Base-by-base conservation (phyloP, 2,113 vertebrate genomes). In the Melanerpes aurifrons region DNA sequence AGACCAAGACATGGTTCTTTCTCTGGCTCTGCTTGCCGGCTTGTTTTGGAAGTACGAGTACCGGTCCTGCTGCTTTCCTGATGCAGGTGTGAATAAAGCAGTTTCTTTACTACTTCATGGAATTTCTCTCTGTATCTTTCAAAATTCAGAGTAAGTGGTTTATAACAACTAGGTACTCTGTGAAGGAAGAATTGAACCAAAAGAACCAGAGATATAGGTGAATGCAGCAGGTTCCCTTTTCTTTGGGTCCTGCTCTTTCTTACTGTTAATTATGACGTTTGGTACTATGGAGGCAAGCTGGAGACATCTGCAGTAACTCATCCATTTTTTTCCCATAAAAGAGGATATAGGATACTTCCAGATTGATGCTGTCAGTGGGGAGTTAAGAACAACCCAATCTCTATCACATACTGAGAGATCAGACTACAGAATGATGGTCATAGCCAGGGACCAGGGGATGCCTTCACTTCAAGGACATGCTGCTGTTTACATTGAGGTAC, bases 401-500 rank as follows among this genome's bases (percentile, higher is more conserved):
- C 98, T 99, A 57, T 97, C 90, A 11, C 86, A 96, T 54, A 93
- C 93, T 58, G 70, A 96, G 20, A 93, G 94, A 79, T 73, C 96
- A 7, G 96, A 79, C 86, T 99, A 99, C 89, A 98, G 88, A 48
- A 64, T 99, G 43, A 95, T 40, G 7, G 95, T 99, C 25, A 97
- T 92, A 9, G 99, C 98, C 82, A 97, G 64, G n/a, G 99, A 99
- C 94, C 95, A 97, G 15, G 98, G 99, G 12, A 56, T 78, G 9
- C 72, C 97, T 40, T 93, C 98, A 0, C 98, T 98, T 71, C 97
- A 98, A 93, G 98, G 98, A 72, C 95, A 95, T 3, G 97, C 97
- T 31, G 26, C 97, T 77, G 54, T 99, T 93, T 97, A 97, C 74
- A 93, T 99, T 25, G 98, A 99, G 99, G 99, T 99, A 96, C 25